These are phyloP conservation scores for Drosophila setosimentum DNA, from an alignment of 2,888 invertebrate species.

Conservation along the genomic window DNA sequence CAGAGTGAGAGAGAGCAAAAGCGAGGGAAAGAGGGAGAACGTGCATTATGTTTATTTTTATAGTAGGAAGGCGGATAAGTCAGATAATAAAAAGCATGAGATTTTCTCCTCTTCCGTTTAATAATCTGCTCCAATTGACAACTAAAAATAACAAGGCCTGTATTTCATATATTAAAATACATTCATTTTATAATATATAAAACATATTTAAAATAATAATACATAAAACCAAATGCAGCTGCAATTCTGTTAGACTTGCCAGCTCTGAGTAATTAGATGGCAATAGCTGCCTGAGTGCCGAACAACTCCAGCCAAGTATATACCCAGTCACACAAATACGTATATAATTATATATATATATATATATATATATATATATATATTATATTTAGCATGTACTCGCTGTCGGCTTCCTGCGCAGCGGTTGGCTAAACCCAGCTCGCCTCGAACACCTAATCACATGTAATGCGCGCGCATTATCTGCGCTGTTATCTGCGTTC, in stretches of 20 bases:
- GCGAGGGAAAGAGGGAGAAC: constrained; percentile 33
- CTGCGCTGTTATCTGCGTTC: constrained; percentile 82
- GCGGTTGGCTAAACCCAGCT: constrained; percentile 84
- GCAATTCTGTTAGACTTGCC: neutral
- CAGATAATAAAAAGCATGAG: constrained; percentile 38
- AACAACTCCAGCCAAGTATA: constrained; percentile 39
- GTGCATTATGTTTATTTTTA: constrained; percentile 24
- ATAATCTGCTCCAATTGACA: constrained; percentile 75
- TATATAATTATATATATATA: neutral
- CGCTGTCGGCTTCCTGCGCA: constrained; percentile 59
- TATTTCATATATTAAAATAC: neutral
- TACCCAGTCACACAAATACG: constrained; percentile 8
- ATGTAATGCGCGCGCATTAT: constrained; percentile 86
- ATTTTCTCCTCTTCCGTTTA: constrained; percentile 30
- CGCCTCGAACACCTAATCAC: constrained; percentile 83
- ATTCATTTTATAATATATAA: neutral
- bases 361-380: constrained; percentile 11
- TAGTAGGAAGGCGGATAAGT: constrained; percentile 47
- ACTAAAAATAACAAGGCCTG: neutral
- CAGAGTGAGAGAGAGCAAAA: neutral
- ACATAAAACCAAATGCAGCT: constrained; percentile 6
- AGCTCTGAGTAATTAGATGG: constrained; percentile 33
- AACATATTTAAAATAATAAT: neutral
- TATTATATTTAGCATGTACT: constrained; percentile 43
- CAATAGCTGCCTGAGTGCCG: constrained; percentile 2